These are phyloP conservation scores for Aphelinus atriplicis DNA, from an alignment of 1,140 invertebrate genomes.

Conservation along the genomic window DNA sequence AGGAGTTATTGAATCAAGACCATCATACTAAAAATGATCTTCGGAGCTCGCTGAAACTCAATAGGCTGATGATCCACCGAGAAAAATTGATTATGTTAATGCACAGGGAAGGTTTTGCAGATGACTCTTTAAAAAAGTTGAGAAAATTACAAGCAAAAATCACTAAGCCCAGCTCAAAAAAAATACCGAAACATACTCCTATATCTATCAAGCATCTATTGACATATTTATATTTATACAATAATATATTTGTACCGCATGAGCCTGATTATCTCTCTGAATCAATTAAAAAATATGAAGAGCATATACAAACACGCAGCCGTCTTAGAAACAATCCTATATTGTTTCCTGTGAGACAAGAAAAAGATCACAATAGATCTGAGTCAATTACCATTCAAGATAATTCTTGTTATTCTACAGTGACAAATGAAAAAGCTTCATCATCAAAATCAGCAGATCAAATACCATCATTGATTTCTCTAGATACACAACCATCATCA, in stretches of 20 bases:
- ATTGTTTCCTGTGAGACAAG: neutral
- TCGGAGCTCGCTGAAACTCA: neutral
- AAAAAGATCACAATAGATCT: no score
- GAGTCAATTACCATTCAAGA: neutral
- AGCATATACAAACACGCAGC: neutral
- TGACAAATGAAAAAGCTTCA: neutral
- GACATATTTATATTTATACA: constrained; percentile 38
- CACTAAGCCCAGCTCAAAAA: no score
- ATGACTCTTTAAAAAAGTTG: constrained; percentile 7
- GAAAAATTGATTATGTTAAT: constrained; percentile 27
- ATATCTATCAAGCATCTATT: neutral
- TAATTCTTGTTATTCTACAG: neutral
- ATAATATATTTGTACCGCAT: constrained; percentile 45
- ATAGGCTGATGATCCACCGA: neutral
- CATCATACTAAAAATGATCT: neutral
- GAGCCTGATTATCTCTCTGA: neutral
- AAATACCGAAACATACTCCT: neutral
- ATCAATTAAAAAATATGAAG: constrained; percentile 2
- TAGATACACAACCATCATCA: no score
- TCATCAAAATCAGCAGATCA: neutral
- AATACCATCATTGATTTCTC: neutral
- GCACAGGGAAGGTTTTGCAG: constrained; percentile 13
- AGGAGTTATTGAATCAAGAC: neutral
- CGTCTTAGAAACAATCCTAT: constrained; percentile 18
- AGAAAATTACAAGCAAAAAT: neutral